Evolutionary conservation across 2,888 invertebrate species (phyloP).

Genomic region (Acholoe squamosa): DNA sequence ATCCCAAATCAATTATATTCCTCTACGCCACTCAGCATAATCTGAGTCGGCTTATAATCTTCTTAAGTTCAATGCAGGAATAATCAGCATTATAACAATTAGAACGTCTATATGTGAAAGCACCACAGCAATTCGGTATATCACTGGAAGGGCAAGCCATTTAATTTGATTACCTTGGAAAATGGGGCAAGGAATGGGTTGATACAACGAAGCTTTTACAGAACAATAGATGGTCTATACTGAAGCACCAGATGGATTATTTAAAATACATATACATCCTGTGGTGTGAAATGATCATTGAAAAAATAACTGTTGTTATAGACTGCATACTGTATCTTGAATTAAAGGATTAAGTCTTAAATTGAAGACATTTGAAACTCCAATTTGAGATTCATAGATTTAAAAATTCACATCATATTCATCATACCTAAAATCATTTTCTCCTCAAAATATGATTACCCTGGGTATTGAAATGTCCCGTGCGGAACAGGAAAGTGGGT

Average conservation of each 20-base stretch:
- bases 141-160: neutral
- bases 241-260: neutral
- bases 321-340: neutral
- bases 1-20: too few species aligned
- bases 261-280: neutral
- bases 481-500: neutral
- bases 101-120: neutral
- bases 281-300: neutral
- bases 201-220: too few species aligned
- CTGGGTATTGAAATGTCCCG: neutral
- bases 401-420: neutral
- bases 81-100: constrained; percentile 32
- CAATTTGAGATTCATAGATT: too few species aligned
- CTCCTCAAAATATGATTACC: neutral
- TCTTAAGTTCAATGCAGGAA: constrained; percentile 20
- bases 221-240: neutral
- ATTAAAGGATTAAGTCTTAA: too few species aligned
- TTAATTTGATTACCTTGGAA: too few species aligned
- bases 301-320: neutral
- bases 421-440: neutral
- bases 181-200: too few species aligned
- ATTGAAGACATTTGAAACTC: neutral
- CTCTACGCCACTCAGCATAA: neutral
- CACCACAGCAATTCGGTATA: neutral
- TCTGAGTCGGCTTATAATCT: neutral